These are phyloP conservation scores for Microcebus murinus DNA, from an alignment of 2,113 vertebrate genomes.

Conservation along the genomic window DNA sequence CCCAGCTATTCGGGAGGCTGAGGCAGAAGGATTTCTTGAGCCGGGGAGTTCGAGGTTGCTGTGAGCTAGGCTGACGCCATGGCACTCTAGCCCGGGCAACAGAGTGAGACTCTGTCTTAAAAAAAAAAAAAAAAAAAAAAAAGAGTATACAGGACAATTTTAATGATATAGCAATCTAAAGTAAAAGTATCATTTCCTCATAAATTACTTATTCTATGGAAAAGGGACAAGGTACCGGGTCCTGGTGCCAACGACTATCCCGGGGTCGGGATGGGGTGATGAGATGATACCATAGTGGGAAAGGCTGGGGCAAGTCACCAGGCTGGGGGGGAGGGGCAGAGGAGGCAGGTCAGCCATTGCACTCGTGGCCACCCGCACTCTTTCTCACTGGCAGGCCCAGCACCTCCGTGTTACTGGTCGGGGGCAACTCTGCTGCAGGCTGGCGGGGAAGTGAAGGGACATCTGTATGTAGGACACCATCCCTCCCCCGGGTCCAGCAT, in stretches of 20 bases:
- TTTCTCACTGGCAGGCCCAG: background rate
- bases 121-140: background rate
- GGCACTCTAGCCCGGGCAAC: too few species aligned
- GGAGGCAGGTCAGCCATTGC: background rate
- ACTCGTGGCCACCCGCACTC: background rate
- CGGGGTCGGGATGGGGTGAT: too few species aligned
- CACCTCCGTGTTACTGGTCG: rapidly evolving
- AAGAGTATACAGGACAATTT: background rate
- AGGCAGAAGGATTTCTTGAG: too few species aligned
- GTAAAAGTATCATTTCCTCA: background rate
- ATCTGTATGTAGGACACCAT: background rate
- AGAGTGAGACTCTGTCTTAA: too few species aligned
- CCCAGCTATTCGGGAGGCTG: too few species aligned
- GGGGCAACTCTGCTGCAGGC: background rate
- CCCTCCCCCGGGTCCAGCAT: background rate
- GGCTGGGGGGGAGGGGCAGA: background rate
- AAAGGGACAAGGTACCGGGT: background rate
- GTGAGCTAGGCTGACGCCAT: too few species aligned
- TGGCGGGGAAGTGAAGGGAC: background rate
- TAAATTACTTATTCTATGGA: background rate
- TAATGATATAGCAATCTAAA: background rate
- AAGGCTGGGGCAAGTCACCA: background rate
- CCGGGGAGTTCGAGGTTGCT: too few species aligned
- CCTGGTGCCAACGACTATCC: background rate
- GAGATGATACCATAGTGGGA: background rate